These are phyloP conservation scores for Polietes domitor DNA, from an alignment of 2,888 invertebrate genomes.

Conservation along the genomic window DNA sequence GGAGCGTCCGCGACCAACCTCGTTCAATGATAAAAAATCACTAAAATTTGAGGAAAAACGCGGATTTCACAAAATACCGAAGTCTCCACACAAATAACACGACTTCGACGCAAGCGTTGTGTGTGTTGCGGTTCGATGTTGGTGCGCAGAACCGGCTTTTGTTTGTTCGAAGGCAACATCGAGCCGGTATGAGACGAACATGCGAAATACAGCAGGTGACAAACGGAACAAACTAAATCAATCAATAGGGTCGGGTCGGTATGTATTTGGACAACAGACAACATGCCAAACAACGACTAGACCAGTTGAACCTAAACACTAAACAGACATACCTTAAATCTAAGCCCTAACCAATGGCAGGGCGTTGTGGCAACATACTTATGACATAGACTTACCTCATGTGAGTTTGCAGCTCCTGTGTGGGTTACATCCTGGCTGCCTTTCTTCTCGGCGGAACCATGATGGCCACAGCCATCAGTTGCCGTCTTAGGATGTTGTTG, in stretches of 20 bases:
- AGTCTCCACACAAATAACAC: no score
- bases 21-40: no score
- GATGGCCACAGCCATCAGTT: constrained; percentile 67
- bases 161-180: constrained; percentile 46
- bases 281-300: no score
- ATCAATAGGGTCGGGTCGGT: no score
- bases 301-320: no score
- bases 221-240: no score
- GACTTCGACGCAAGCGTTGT: background rate
- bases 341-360: no score
- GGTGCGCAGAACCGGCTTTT: constrained; percentile 48
- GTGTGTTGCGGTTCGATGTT: constrained; percentile 20
- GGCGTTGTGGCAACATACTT: no score
- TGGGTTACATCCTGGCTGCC: constrained; percentile 45
- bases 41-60: constrained; percentile 74
- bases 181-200: background rate
- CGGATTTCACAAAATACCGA: no score
- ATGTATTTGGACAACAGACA: no score
- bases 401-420: constrained; percentile 76
- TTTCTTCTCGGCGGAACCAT: constrained; percentile 59
- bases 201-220: constrained; percentile 13
- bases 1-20: no score
- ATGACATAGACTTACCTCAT: constrained; percentile 78
- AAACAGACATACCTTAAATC: no score
- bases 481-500: constrained; percentile 59